A percentile compares a stretch with the other conserved stretches of the same genome.
Evolutionary conservation across 2,888 invertebrate species (phyloP).

Genomic region (Tromatobia lineatoria): DNA sequence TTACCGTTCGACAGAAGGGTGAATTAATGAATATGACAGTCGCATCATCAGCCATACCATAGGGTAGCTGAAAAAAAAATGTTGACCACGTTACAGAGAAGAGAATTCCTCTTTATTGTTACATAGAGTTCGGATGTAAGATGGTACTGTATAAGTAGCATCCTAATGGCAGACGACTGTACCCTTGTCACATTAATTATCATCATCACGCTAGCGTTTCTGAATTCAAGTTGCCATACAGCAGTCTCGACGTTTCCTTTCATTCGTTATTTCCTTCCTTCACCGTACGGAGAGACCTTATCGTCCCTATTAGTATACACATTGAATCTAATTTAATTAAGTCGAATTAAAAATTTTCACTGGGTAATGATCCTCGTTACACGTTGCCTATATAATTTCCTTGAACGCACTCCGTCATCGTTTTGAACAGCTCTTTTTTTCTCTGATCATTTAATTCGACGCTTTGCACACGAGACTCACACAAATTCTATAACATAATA

Average conservation of each 20-base stretch:
- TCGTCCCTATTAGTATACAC: conserved; percentile 66
- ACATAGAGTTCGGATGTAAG: conserved; percentile 29
- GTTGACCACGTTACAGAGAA: conserved; percentile 3
- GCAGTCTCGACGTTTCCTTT: conserved; percentile 45
- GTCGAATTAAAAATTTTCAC: conserved; percentile 62
- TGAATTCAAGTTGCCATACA: conserved; percentile 47
- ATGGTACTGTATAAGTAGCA: conserved; percentile 14
- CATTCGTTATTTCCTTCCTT: conserved; percentile 38
- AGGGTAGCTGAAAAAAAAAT: not conserved
- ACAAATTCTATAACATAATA: conserved; percentile 48
- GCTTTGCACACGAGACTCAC: conserved; percentile 38
- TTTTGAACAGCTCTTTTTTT: conserved; percentile 44
- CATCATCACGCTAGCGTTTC: conserved; percentile 65
- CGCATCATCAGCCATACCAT: conserved; percentile 12
- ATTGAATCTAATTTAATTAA: conserved; percentile 69
- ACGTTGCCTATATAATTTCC: conserved; percentile 64
- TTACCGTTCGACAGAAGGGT: conserved; percentile 36
- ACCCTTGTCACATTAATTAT: conserved; percentile 70
- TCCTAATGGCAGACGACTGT: conserved; percentile 41
- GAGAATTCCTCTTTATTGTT: conserved; percentile 45
- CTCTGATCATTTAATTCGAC: conserved; percentile 20
- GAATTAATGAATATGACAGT: conserved; percentile 29
- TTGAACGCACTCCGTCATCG: conserved; percentile 46
- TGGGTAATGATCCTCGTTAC: conserved; percentile 67
- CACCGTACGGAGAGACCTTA: conserved; percentile 34